phyloP scores from a whole-genome alignment of 2,888 invertebrate genomes.

The Cabera pusaria region DNA sequence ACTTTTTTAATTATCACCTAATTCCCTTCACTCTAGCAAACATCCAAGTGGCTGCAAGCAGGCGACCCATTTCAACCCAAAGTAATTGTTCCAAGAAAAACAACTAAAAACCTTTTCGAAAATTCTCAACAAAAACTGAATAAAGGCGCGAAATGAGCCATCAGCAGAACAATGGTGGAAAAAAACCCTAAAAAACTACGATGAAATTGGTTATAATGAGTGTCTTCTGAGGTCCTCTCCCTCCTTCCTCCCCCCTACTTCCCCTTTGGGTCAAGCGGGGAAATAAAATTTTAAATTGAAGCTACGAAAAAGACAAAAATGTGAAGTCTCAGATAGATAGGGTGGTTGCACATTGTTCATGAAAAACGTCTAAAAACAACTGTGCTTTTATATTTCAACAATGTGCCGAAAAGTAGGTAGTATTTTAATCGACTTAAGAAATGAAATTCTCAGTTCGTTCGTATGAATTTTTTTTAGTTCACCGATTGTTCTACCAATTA shows the following conservation, averaged over 20 bases:
- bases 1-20: conserved; percentile 1
- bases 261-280: conserved; percentile 72
- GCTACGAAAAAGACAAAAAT: conserved; percentile 75
- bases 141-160: conserved; percentile 70
- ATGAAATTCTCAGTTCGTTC: too few relatives aligned
- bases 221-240: conserved; percentile 52
- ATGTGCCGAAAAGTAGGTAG: too few relatives aligned
- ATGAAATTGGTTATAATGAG: conserved; percentile 82
- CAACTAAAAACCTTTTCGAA: conserved; percentile 22
- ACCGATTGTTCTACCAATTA: too few relatives aligned
- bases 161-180: conserved; percentile 44
- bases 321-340: conserved; percentile 46
- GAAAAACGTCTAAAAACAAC: conserved; percentile 3
- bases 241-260: conserved; percentile 35
- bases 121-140: conserved; percentile 59
- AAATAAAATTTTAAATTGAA: conserved; percentile 79
- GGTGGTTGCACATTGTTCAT: conserved; percentile 27
- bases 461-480: too few relatives aligned
- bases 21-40: too few relatives aligned
- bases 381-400: too few relatives aligned
- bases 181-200: conserved; percentile 39
- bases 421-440: too few relatives aligned
- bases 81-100: conserved; percentile 25
- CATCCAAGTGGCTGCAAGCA: too few relatives aligned
- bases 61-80: conserved; percentile 17